Evolutionary conservation across 2,113 vertebrate genomes (phyloP), one percentile per base, ranked within the genome.

Genomic region (Zapornia atra): DNA sequence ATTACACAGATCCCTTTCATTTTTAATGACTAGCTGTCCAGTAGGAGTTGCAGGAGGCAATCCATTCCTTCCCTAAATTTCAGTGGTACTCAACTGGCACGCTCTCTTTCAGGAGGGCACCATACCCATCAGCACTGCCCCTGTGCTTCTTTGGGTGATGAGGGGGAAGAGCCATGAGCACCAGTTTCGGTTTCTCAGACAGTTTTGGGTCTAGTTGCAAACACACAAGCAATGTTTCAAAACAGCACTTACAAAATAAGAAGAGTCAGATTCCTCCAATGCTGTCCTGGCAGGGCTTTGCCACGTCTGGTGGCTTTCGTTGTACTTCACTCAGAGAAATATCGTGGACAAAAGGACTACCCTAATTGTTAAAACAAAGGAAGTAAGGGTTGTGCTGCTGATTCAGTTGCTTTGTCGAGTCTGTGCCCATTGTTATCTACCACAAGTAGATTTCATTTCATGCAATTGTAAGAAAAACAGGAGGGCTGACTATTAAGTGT

Each of bases 131-230:
- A 18, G 11, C 16, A n/a, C 29, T 1, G 0, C 12, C 34, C 44
- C 40, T 48, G 0, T 0, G 0, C 72, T 65, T 83, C 34, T 20
- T 22, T 9, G 40, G 40, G 61, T 71, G 48, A 5, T 1, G 2
- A 51, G 18, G 12, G 51, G 12, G 15, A 77, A 33, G 34, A 84
- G 33, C 20, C 53, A 19, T 42, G 46, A 82, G 22, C 0, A 1
- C 25, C 51, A 14, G 25, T 51, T 80, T 79, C 54, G 4, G 34
- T 56, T 95, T 94, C 57, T 46, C 16, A 22, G 88, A 8, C 56
- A 44, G 6, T 71, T 82, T 82, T 48, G 75, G 38, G 29, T 33
- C 26, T 64, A 40, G 56, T 38, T 56, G 33, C 38, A 75, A 85
- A 50, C 17, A 48, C 0, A 1, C 1, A 2, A 36, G 33, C 33